Percentiles rank a stretch among this genome's conserved stretches.
phyloP scores from a whole-genome alignment of 2,113 vertebrate species.

The Benthochromis sp. region DNA sequence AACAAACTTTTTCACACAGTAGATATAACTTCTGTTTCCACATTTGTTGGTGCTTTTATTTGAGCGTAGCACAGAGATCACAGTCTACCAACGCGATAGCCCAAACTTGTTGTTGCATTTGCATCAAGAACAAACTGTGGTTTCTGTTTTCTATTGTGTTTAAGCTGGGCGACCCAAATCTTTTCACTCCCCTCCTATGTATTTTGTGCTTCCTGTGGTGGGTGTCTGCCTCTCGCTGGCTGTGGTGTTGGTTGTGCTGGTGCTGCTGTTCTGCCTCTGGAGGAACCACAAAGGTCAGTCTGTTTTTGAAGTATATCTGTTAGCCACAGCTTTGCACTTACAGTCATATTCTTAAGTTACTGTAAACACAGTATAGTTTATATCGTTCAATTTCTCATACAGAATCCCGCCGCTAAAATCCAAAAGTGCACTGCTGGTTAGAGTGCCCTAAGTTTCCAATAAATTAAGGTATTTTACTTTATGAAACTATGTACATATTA shows the following conservation, averaged over 20 bases:
- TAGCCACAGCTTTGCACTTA: neutral
- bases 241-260: neutral
- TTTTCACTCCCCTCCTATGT: neutral
- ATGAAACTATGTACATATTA: neutral
- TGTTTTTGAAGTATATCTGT: neutral
- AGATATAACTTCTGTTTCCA: neutral
- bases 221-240: neutral
- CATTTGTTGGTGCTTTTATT: neutral
- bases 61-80: neutral
- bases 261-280: neutral
- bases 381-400: neutral
- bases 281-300: neutral
- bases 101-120: neutral
- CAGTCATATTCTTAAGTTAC: neutral
- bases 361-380: neutral
- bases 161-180: neutral
- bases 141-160: neutral
- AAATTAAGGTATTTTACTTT: neutral
- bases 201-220: neutral
- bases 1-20: neutral
- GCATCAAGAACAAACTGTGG: neutral
- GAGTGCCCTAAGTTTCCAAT: neutral
- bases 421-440: neutral
- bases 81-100: neutral
- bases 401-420: accelerated